phyloP scores from a whole-genome alignment of 2,888 invertebrate species.

The Hyposoter dolosus region DNA sequence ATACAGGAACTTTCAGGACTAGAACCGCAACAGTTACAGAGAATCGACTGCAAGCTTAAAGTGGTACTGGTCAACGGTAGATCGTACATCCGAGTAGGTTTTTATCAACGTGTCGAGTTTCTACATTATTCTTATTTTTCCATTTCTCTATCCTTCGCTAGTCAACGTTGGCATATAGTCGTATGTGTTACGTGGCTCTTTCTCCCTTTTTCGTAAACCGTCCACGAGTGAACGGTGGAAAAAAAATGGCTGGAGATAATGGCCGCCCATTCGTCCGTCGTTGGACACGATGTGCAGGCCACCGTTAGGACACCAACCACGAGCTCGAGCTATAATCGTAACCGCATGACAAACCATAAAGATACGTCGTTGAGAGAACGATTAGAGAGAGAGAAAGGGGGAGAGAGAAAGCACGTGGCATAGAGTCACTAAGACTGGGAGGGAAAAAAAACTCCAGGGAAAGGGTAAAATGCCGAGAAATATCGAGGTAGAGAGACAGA shows the following conservation, averaged over 20 bases:
- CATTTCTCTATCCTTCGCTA: conserved; percentile 28
- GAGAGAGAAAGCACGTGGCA: conserved; percentile 1
- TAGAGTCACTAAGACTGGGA: conserved; percentile 20
- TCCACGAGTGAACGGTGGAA: conserved; percentile 49
- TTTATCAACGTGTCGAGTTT: conserved; percentile 59
- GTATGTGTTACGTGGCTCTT: conserved; percentile 33
- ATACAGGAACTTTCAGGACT: neutral
- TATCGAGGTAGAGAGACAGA: conserved; percentile 7
- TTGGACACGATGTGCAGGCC: conserved; percentile 47
- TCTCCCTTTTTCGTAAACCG: conserved; percentile 21
- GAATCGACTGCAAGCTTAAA: neutral
- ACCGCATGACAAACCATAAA: conserved; percentile 75
- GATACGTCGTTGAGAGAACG: conserved; percentile 64
- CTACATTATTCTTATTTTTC: conserved; percentile 18
- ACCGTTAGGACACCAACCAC: conserved; percentile 61
- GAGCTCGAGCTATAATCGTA: conserved; percentile 71
- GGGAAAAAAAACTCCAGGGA: conserved; percentile 38
- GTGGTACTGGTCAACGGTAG: conserved; percentile 19
- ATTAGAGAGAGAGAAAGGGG: conserved; percentile 22
- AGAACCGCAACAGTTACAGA: conserved; percentile 15
- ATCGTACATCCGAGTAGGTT: conserved; percentile 10
- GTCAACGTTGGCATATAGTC: neutral
- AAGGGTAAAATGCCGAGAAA: conserved; percentile 33
- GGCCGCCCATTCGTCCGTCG: conserved; percentile 55
- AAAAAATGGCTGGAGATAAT: conserved; percentile 60